Base-by-base conservation (phyloP, 2,113 vertebrate genomes). In the Mobula birostris region DNA sequence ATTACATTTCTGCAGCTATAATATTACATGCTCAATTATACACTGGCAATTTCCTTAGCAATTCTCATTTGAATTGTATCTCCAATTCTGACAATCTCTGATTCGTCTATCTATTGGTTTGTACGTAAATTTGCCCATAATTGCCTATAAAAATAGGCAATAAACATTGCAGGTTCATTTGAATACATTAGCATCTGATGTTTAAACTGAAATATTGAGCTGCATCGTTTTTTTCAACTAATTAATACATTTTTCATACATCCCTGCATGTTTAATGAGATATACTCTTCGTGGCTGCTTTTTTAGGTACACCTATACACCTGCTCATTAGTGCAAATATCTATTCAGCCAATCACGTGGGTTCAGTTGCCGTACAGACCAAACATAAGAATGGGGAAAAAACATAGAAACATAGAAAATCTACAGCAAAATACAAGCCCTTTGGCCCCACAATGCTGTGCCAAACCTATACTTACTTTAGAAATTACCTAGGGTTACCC, bases 21-120 rank as follows among this genome's bases (percentile, higher is more conserved):
- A 90, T 93, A 56, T 93, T 74, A 93, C n/a, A 40, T 7, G 36
- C 36, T 36, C 90, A 92, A 92, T 92, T 92, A 92, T 92, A 74
- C 91, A 29, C 70, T 76, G 66, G 72, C 70, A 93, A 93, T 93
- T 93, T 93, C 24, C n/a, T 76, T 70, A 93, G 36, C 68, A 24
- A 93, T 93, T 48, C 85, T 93, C 48, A 93, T 74, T 93, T 93
- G 90, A 93, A 74, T 74, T 74, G 36, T 74, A 56, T 93, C 24
- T 76, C 56, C 91, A 93, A 74, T 76, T 76, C 32, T 48, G 12
- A 74, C 19, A 56, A 72, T 93, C 36, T 32, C 36, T 56, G 91
- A 93, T 93, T 48, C 11, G 68, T 76, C 15, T 29, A 56, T 68
- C 17, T 5, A 12, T 14, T 48, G 5, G 70, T 93, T 93, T 72